These are phyloP conservation scores for Calyptommatus sinebrachiatus DNA, from an alignment of 2,113 vertebrate species.

Conservation along the genomic window DNA sequence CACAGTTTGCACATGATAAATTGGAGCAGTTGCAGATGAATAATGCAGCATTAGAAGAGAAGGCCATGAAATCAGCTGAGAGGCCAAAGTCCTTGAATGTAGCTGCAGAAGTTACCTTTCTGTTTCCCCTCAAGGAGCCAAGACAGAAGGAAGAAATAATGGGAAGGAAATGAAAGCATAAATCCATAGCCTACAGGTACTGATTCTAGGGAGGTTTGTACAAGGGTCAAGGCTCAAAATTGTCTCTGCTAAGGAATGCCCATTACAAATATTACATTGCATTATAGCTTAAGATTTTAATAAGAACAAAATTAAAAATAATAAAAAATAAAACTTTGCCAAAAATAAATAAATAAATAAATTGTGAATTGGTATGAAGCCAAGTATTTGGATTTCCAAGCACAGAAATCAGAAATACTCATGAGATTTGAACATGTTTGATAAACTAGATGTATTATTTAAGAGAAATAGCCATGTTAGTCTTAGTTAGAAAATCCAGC, in stretches of 20 bases:
- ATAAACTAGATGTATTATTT: too few species aligned
- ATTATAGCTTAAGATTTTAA: not conserved
- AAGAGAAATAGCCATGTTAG: too few species aligned
- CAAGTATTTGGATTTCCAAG: not conserved
- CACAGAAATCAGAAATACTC: not conserved
- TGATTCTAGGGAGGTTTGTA: not conserved
- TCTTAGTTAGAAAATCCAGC: too few species aligned
- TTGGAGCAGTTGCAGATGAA: conserved; percentile 24
- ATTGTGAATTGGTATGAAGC: not conserved
- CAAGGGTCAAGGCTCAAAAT: conserved; percentile 1
- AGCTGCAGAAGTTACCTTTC: not conserved
- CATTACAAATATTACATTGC: not conserved
- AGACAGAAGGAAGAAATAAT: not conserved
- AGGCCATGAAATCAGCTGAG: conserved; percentile 15
- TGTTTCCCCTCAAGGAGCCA: not conserved
- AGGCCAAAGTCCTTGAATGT: conserved; percentile 15
- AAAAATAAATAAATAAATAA: too few species aligned
- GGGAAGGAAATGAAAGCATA: not conserved
- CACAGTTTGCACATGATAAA: conserved; percentile 19
- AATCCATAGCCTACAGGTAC: not conserved
- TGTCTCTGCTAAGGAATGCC: not conserved
- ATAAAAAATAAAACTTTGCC: not conserved
- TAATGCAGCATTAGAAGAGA: conserved; percentile 19
- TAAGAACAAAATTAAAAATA: too few species aligned
- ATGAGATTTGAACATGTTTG: too few species aligned